Evolutionary conservation across 2,113 vertebrate genomes (phyloP).

Genomic region (Anseranas semipalmata): DNA sequence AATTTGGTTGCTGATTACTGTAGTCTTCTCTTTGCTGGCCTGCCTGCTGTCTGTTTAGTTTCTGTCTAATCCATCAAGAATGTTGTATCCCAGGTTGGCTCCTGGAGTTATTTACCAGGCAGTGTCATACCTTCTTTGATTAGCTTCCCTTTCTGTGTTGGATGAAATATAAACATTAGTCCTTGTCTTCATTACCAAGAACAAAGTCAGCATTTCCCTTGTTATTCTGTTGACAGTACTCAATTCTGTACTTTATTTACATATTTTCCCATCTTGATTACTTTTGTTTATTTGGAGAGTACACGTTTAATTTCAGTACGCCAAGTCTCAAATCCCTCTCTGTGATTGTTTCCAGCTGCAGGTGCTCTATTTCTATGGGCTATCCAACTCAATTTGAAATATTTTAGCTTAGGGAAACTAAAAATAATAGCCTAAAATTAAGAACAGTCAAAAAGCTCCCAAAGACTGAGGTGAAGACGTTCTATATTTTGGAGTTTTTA

Average conservation of each 20-base stretch:
- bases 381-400: neutral
- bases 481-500: neutral
- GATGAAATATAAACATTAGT: neutral
- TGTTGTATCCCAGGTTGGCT: neutral
- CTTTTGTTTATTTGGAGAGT: slow-evolving; percentile 2
- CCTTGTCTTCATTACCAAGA: neutral
- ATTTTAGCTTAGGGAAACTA: neutral
- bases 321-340: neutral
- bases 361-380: neutral
- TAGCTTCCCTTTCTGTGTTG: neutral
- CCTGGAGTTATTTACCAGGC: neutral
- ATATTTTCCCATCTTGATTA: slow-evolving; percentile 28
- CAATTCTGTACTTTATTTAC: slow-evolving; percentile 1
- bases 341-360: neutral
- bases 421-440: neutral
- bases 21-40: neutral
- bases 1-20: neutral
- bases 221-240: neutral
- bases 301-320: neutral
- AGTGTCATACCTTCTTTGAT: neutral
- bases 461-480: neutral
- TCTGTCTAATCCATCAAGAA: neutral
- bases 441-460: neutral
- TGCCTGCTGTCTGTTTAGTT: neutral
- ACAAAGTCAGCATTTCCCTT: neutral